Evolutionary conservation across 2,113 vertebrate species (phyloP), one percentile per base, ranked within the genome.

Genomic region (Gymnobelideus leadbeateri): DNA sequence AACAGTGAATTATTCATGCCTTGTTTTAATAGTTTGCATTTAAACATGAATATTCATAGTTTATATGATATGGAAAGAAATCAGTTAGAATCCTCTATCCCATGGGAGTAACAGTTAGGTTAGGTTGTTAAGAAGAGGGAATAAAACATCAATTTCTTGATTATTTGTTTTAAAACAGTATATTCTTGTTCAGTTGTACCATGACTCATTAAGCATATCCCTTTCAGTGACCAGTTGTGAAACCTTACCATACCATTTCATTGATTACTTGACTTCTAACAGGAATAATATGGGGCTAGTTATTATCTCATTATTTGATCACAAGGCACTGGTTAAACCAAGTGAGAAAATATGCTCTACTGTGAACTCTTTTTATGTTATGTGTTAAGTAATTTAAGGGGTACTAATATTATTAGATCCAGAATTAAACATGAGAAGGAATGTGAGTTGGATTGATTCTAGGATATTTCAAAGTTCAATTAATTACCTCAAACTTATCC

Each of bases 1-100:
- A 96, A 93, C 84, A 96, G 92, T 98, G 96, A 98, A 98, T 98
- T 97, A 98, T 97, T 97, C 89, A 98, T 98, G 92, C 92, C 96
- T 97, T 98, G 93, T 97, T 98, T 97, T 96, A 97, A 97, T 92
- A 55, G 95, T 96, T 96, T 89, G 96, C 93, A 94, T 96, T 97
- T 94, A 95, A 91, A 1, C 55, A 97, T 98, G 97, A 98, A 98
- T 98, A 98, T 98, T 98, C 97, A 98, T 98, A 91, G 50, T 84
- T 49, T 93, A 54, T 94, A 91, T 61, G 14, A 94, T 92, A 37
- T 61, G 92, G 11, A 53, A 95, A 96, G 94, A 26, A 95, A 93
- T 96, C 53, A 92, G 51, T 95, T 94, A 97, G 89, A 96, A 94
- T 94, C 95, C n/a, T 92, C 94, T 91, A 51, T 89, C 89, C 61